phyloP scores from a whole-genome alignment of 2,113 vertebrate genomes.

The Oreotrochilus melanogaster region DNA sequence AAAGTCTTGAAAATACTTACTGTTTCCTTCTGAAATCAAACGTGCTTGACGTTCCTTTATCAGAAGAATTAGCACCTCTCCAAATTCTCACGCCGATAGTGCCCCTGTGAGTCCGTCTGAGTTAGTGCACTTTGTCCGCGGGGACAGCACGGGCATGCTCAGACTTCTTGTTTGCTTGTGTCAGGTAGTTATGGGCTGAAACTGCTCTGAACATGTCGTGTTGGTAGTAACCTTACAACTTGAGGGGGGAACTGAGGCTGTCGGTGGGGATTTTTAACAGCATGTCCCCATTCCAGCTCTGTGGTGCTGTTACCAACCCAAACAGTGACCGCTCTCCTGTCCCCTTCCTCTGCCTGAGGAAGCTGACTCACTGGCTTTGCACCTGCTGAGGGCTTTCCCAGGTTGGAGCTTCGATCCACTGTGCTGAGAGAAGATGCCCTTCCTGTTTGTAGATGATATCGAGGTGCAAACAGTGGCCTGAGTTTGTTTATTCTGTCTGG shows the following conservation, averaged over 20 bases:
- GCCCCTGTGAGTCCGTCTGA: slow-evolving; percentile 14
- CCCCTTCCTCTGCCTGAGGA: rapidly evolving
- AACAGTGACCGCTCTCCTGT: rapidly evolving
- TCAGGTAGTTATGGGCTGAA: background rate
- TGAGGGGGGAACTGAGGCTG: background rate
- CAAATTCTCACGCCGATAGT: background rate
- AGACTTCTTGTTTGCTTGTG: background rate
- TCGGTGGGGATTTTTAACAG: background rate
- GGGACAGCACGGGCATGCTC: background rate
- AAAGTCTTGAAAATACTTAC: background rate
- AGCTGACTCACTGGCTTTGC: background rate
- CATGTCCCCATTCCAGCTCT: rapidly evolving
- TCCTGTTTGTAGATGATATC: background rate
- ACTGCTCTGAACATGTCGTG: background rate
- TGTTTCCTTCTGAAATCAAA: background rate
- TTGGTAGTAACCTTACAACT: too few species aligned
- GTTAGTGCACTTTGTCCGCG: background rate
- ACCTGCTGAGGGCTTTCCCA: rapidly evolving
- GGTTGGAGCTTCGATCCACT: rapidly evolving
- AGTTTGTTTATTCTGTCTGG: background rate
- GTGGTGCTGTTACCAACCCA: rapidly evolving
- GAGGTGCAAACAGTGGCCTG: background rate
- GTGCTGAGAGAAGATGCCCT: background rate
- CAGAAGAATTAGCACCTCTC: background rate
- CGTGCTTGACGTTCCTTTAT: background rate